Percentiles rank a stretch among this genome's conserved stretches.
Evolutionary conservation across 92 coral and sea anemone species (phyloP).

Genomic region (Siderastrea siderea): DNA sequence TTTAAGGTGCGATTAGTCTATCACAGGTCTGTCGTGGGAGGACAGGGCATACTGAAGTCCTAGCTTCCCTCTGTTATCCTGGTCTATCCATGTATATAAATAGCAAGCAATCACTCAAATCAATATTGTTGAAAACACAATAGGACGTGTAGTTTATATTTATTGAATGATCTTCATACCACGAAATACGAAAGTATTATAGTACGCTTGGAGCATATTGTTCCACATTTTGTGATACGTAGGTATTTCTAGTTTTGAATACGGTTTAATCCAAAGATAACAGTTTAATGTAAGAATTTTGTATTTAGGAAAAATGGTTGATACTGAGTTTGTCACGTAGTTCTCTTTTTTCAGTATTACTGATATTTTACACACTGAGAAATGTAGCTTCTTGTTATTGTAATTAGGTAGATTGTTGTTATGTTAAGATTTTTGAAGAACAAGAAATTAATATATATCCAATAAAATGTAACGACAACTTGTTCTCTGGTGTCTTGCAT

Average conservation of each 20-base stretch:
- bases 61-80: too few relatives aligned
- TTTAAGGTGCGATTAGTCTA: too few relatives aligned
- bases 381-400: not conserved
- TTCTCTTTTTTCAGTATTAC: not conserved
- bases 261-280: not conserved
- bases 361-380: not conserved
- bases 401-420: not conserved
- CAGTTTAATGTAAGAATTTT: not conserved
- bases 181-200: not conserved
- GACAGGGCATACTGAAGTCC: too few relatives aligned
- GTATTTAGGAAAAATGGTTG: not conserved
- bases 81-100: not conserved
- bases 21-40: too few relatives aligned
- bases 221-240: conserved; percentile 26
- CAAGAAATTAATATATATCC: conserved; percentile 17
- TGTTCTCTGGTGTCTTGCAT: not conserved
- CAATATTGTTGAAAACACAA: not conserved
- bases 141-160: not conserved
- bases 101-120: too few relatives aligned
- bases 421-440: not conserved
- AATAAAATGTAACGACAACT: not conserved
- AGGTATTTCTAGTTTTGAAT: conserved; percentile 1
- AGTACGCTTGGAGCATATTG: conserved; percentile 30
- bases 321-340: not conserved
- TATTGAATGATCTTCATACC: not conserved